A percentile compares a stretch with the other conserved stretches of the same genome.
phyloP scores from a whole-genome alignment of 2,797 vertebrate species.

The Cryptoprocta ferox region DNA sequence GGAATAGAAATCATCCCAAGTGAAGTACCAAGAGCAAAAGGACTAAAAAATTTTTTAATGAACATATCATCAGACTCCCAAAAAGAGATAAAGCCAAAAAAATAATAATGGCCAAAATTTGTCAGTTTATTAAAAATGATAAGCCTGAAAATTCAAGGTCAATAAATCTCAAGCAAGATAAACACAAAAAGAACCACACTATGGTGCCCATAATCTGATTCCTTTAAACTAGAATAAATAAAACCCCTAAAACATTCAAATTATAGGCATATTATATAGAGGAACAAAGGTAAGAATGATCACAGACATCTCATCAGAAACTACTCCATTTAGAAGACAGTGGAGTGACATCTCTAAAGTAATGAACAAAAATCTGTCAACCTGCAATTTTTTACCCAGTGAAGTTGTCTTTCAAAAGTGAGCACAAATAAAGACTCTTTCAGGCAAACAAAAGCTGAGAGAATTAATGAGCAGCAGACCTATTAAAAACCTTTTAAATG shows the following conservation, averaged over 20 bases:
- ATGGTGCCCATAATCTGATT: not conserved
- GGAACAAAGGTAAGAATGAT: conserved; percentile 26
- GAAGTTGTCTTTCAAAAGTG: conserved; percentile 38
- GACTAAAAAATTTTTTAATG: not conserved
- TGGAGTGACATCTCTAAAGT: conserved; percentile 20
- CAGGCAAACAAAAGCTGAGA: conserved; percentile 34
- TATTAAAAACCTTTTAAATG: not conserved
- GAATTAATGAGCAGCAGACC: not conserved
- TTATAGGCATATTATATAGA: not conserved
- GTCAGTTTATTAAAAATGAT: not conserved
- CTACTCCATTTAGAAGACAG: conserved; percentile 3
- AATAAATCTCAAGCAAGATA: conserved; percentile 10
- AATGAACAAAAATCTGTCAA: conserved; percentile 8
- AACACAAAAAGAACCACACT: not conserved
- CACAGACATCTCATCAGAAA: conserved; percentile 23
- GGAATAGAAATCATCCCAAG: not conserved
- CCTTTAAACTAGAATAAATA: conserved; percentile 27
- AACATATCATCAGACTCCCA: not conserved
- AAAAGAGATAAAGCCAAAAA: not conserved
- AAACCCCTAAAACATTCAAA: conserved; percentile 10
- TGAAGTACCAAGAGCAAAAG: not conserved
- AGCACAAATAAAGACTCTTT: not conserved
- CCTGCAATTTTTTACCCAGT: not conserved
- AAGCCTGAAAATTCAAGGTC: conserved; percentile 12
- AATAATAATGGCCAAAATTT: not conserved